Evolutionary conservation across 2,888 invertebrate species (phyloP).

Genomic region (Oligia fasciuncula): DNA sequence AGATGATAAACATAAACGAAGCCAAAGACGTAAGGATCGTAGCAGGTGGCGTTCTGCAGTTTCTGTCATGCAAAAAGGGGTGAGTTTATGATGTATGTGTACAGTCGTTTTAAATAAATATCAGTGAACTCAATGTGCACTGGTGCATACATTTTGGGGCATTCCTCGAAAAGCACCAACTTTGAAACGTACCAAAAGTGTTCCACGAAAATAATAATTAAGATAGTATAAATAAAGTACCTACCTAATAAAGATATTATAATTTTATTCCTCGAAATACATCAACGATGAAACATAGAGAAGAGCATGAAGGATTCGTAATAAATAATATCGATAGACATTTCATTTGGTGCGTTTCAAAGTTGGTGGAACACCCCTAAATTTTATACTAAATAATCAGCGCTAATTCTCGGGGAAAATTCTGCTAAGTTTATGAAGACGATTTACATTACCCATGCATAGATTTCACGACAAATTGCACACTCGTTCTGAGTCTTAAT

Average conservation of each 20-base stretch:
- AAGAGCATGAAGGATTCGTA: too few species aligned
- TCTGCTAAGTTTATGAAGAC: conserved; percentile 9
- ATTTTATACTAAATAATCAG: too few species aligned
- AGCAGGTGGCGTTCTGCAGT: not conserved
- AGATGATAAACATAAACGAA: not conserved
- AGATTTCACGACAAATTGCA: conserved; percentile 19
- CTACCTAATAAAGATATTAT: too few species aligned
- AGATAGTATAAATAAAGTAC: too few species aligned
- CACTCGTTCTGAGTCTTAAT: conserved; percentile 29
- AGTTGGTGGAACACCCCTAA: too few species aligned
- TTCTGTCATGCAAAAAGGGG: not conserved
- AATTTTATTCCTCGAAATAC: too few species aligned
- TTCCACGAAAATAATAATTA: too few species aligned
- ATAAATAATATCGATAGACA: too few species aligned
- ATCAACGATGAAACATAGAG: too few species aligned
- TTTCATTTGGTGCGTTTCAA: too few species aligned
- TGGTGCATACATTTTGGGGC: not conserved
- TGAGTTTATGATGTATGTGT: not conserved
- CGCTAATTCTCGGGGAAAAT: not conserved
- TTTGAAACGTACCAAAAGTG: too few species aligned
- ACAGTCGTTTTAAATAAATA: not conserved
- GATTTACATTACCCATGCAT: not conserved
- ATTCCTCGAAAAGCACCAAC: too few species aligned
- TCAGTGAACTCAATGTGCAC: conserved; percentile 11
- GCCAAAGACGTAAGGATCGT: not conserved